Base-by-base conservation (phyloP, 2,888 invertebrate genomes). In the Lacanobia wlatinum region DNA sequence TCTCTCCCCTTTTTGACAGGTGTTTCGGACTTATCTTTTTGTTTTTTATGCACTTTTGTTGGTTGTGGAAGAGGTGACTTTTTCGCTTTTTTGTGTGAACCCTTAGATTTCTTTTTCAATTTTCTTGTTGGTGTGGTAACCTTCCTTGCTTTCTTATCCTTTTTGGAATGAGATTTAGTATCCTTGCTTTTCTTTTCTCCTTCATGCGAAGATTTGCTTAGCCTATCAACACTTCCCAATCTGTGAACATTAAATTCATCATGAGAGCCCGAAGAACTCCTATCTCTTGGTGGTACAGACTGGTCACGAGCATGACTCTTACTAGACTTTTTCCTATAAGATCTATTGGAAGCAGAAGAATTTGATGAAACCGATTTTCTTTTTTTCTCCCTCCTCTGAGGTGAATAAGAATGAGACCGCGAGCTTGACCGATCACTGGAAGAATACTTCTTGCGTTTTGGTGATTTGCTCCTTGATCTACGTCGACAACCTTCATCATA, bases 381-480 rank as follows among this genome's bases (percentile, higher is more conserved):
- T 62, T 89, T 92, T 73, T 86, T 91, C 14, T 87, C 87, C 82
- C 87, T 90, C 64, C 89, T 91, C 10, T 70, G 59, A 14, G 91
- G 84, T 43, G 91, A 89, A 83, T 92, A 92, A 34, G 94, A 94
- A 59, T 89, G 88, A 28, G 94, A 94, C 38, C 92, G 88, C 28
- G 93, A 93, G 64, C 91, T 92, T 0, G 94, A 93, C 38, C 90
- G 87, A 55, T 92, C 94, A 87, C 95, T 94, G 9, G 95, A 94
- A 40, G 93, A 92, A 87, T 95, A 95, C 70, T 92, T 93, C 38
- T 87, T 88, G 48, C 88, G 88, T 76, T 91, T 93, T 2, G 90
- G 87, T 43, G 92, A 89, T 64, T 87, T 88, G 78, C 93, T 94
- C 71, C 90, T 89, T 21, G 95, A 93, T 61, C 92, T 89, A 59